Evolutionary conservation across 2,113 vertebrate genomes (phyloP).

Genomic region (Haplochromis vanheusdeni): DNA sequence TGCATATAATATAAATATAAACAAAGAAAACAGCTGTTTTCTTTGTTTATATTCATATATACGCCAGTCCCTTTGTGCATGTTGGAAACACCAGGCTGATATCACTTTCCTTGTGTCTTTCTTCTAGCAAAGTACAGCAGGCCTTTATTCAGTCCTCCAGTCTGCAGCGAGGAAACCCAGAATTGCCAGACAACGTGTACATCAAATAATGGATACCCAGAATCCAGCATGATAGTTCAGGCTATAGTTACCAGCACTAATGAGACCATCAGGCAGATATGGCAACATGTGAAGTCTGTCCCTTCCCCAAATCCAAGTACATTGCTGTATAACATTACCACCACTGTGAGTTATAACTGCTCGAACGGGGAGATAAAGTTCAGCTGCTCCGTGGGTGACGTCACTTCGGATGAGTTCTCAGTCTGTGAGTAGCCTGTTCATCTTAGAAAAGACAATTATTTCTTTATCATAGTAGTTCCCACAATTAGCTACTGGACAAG

Average conservation of each 20-base stretch:
- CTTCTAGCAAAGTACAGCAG: constrained; percentile 29
- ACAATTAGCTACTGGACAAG: neutral
- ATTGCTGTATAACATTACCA: neutral
- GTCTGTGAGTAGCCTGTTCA: constrained; percentile 42
- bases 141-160: neutral
- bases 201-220: constrained; percentile 28
- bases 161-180: neutral
- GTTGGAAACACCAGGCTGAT: neutral
- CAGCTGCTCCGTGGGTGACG: constrained; percentile 14
- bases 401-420: neutral
- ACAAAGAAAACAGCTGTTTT: neutral
- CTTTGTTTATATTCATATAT: neutral
- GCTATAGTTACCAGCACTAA: neutral
- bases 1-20: neutral
- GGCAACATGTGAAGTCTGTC: neutral
- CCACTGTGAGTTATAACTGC: constrained; percentile 12
- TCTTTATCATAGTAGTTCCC: neutral
- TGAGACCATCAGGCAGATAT: neutral
- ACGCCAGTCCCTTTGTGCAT: neutral
- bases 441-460: neutral
- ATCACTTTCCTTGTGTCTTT: neutral
- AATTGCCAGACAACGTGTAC: neutral
- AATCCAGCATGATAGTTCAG: neutral
- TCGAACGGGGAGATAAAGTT: neutral
- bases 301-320: neutral